Percentiles rank a stretch among this genome's conserved stretches.
These are phyloP conservation scores for Linepithema humile DNA, from an alignment of 1,140 invertebrate species.

Conservation along the genomic window DNA sequence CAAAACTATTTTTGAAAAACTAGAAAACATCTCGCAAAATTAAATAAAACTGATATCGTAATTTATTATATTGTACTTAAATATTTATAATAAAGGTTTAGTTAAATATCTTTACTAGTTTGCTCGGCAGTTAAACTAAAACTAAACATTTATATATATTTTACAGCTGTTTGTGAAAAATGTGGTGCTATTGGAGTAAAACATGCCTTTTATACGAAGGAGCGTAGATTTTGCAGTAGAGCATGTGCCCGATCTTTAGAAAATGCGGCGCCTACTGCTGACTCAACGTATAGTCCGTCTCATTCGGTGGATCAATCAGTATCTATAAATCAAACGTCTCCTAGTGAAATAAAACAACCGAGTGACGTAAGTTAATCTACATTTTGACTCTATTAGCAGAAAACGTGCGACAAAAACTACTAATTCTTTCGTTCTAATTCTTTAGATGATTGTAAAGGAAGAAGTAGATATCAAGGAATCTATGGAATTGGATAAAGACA, in stretches of 20 bases:
- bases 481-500: slow-evolving; percentile 68
- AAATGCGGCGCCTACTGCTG: slow-evolving; percentile 76
- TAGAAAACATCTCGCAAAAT: too few species aligned
- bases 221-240: slow-evolving; percentile 91
- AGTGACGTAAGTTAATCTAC: slow-evolving; percentile 73
- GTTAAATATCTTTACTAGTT: too few species aligned
- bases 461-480: slow-evolving; percentile 61
- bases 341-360: slow-evolving; percentile 65
- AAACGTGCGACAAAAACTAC: not conserved
- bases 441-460: slow-evolving; percentile 66
- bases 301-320: slow-evolving; percentile 72
- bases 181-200: slow-evolving; percentile 95
- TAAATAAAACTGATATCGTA: too few species aligned
- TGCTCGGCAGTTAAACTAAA: too few species aligned
- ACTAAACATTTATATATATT: slow-evolving; percentile 53
- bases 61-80: too few species aligned
- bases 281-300: slow-evolving; percentile 82
- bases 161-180: slow-evolving; percentile 93
- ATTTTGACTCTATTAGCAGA: not conserved
- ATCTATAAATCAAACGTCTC: slow-evolving; percentile 65
- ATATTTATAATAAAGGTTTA: too few species aligned
- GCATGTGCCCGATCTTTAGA: slow-evolving; percentile 88
- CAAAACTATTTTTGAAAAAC: too few species aligned
- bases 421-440: not conserved
- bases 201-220: slow-evolving; percentile 95